phyloP scores from a whole-genome alignment of 1,140 invertebrate genomes.

The Potamilus streckersoni region DNA sequence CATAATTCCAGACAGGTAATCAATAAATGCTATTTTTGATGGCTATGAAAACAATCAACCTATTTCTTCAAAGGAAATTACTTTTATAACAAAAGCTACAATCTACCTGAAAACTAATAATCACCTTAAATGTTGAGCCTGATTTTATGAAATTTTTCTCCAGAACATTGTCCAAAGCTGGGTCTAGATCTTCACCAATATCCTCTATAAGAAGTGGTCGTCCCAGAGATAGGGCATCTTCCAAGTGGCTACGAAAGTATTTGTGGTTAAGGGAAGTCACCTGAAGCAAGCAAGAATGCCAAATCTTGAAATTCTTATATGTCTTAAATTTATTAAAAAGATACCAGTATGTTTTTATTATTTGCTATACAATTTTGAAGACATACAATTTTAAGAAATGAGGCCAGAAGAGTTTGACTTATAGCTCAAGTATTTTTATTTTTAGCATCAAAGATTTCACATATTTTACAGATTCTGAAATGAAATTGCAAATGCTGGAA shows the following conservation, averaged over 20 bases:
- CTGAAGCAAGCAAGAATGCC: conserved; percentile 49
- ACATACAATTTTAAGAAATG: no score
- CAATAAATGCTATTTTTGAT: neutral
- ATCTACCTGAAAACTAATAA: neutral
- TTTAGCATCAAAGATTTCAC: no score
- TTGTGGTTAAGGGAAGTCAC: conserved; percentile 96
- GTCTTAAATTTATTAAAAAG: no score
- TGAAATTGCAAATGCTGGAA: no score
- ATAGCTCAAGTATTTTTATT: no score
- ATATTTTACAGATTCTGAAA: no score
- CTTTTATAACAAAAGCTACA: neutral
- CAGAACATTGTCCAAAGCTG: conserved; percentile 94
- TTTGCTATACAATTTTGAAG: no score
- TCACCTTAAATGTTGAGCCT: conserved; percentile 92
- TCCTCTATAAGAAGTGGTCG: conserved; percentile 94
- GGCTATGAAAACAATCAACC: neutral
- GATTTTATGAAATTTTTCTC: conserved; percentile 99
- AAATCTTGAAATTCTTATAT: neutral
- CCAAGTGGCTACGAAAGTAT: conserved; percentile 93
- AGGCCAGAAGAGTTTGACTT: no score
- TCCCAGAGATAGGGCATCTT: conserved; percentile 92
- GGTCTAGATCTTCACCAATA: conserved; percentile 92
- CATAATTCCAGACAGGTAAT: no score
- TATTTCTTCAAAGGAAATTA: neutral
- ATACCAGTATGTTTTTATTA: no score